Conservation (phyloP, 2,113 vertebrate genomes). For the Chelonoidis abingdonii region DNA sequence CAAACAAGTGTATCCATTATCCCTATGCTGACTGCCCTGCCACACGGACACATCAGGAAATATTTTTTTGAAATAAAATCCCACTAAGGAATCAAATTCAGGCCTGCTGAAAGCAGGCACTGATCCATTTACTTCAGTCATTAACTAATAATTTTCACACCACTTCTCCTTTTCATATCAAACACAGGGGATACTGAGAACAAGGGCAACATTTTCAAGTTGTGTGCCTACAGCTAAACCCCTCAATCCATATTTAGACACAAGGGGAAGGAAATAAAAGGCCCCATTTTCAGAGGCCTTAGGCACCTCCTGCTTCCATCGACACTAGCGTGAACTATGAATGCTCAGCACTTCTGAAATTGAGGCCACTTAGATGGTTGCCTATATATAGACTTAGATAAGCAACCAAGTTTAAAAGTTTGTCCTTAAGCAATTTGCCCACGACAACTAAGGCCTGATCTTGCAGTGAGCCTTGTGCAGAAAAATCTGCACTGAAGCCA, state of each 20-base stretch:
- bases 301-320: not conserved
- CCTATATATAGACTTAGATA: not conserved
- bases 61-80: no score
- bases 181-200: not conserved
- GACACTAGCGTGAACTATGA: not conserved
- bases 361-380: not conserved
- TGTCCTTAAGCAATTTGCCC: not conserved
- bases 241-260: not conserved
- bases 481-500: not conserved
- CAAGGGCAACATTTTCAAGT: not conserved
- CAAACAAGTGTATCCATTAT: no score
- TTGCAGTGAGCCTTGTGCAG: not conserved
- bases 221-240: rapidly evolving
- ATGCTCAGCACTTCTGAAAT: not conserved
- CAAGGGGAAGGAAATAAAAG: not conserved
- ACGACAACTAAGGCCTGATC: not conserved
- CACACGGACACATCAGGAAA: no score
- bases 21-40: no score
- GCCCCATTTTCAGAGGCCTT: not conserved
- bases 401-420: not conserved
- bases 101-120: not conserved
- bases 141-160: not conserved
- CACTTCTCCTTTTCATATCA: not conserved
- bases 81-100: not conserved
- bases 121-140: not conserved